These are phyloP conservation scores for Atrichornis clamosus DNA, from an alignment of 2,113 vertebrate genomes.

Conservation along the genomic window DNA sequence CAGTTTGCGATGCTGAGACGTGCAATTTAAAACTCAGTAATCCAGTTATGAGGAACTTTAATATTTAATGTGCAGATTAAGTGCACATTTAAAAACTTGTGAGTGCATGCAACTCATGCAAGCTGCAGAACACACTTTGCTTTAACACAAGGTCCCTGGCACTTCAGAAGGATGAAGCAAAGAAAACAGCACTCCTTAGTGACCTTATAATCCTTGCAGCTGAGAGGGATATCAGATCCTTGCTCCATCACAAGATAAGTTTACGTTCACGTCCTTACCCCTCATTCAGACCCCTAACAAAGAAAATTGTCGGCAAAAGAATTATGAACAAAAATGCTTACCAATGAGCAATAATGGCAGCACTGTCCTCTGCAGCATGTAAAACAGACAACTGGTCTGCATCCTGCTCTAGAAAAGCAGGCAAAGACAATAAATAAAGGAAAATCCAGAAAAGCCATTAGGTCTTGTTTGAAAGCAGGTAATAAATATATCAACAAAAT, in stretches of 20 bases:
- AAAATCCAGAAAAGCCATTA: neutral
- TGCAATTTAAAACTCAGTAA: slow-evolving; percentile 5
- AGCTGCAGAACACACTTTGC: neutral
- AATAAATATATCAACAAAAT: neutral
- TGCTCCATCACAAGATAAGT: neutral
- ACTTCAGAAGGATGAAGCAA: neutral
- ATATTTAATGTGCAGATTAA: slow-evolving; percentile 16
- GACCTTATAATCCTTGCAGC: neutral
- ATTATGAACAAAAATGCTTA: neutral
- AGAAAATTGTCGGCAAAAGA: neutral
- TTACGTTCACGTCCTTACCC: neutral
- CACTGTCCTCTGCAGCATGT: neutral
- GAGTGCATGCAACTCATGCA: neutral
- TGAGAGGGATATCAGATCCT: neutral
- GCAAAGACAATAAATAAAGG: neutral
- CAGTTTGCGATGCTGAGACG: neutral
- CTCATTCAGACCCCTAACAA: neutral
- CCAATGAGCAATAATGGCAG: neutral
- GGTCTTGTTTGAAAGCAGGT: neutral
- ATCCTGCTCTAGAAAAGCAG: neutral
- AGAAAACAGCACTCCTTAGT: neutral
- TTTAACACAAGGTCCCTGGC: neutral
- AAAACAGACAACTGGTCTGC: neutral
- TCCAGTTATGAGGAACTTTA: neutral
- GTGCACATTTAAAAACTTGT: neutral